These are phyloP conservation scores for Aleadryas rufinucha DNA, from an alignment of 2,113 vertebrate species.

Conservation along the genomic window DNA sequence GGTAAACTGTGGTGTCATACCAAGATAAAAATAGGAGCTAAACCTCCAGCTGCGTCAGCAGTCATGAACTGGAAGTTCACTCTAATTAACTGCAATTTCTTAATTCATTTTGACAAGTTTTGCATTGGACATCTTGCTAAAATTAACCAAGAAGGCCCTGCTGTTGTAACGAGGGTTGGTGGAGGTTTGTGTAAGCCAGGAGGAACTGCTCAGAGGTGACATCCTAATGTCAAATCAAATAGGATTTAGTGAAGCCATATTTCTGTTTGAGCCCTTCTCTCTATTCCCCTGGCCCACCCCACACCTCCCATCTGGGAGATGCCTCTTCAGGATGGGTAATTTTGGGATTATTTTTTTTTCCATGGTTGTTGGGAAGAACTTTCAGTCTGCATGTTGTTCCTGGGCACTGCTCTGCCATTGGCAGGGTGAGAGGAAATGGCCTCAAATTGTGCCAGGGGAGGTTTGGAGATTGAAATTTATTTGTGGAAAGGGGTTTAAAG, in stretches of 20 bases:
- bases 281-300: neutral
- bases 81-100: neutral
- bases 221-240: accelerated
- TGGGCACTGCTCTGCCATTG: neutral
- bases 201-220: neutral
- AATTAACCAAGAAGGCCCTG: accelerated
- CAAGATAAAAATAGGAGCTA: neutral
- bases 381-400: accelerated
- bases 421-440: neutral
- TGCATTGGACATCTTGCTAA: neutral
- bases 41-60: neutral
- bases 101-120: neutral
- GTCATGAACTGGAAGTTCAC: accelerated
- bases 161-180: accelerated
- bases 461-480: neutral
- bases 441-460: neutral
- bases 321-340: neutral
- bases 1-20: accelerated
- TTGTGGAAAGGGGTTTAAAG: neutral
- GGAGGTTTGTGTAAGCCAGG: neutral
- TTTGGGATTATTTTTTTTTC: neutral
- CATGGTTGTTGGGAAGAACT: neutral
- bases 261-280: no score
- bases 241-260: neutral
- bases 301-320: neutral